Evolutionary conservation across 1,140 invertebrate species (phyloP).

Genomic region (Coenobita brevimanus): DNA sequence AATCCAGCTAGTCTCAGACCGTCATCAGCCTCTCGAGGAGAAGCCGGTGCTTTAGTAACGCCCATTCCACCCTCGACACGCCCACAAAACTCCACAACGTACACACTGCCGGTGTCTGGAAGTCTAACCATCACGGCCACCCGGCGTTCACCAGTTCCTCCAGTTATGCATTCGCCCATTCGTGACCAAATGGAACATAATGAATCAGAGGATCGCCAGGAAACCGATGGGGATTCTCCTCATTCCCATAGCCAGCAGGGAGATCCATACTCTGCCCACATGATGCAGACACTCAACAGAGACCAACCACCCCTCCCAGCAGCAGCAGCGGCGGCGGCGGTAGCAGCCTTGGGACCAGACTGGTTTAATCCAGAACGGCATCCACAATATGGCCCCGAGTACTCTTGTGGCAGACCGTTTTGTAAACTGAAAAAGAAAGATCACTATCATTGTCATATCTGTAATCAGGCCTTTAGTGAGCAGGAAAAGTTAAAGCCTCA

Average conservation of each 20-base stretch:
- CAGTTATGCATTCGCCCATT: slow-evolving; percentile 43
- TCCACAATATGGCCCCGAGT: slow-evolving; percentile 75
- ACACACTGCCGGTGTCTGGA: slow-evolving; percentile 65
- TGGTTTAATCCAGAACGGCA: slow-evolving; percentile 71
- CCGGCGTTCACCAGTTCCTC: slow-evolving; percentile 56
- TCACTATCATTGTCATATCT: slow-evolving; percentile 90
- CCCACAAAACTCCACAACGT: slow-evolving; percentile 56
- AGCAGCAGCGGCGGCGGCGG: slow-evolving; percentile 11
- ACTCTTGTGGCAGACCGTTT: slow-evolving; percentile 86
- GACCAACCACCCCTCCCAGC: slow-evolving; percentile 48
- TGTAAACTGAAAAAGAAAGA: slow-evolving; percentile 89
- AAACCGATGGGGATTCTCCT: slow-evolving; percentile 53
- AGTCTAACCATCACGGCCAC: slow-evolving; percentile 67
- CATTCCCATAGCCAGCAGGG: slow-evolving; percentile 57
- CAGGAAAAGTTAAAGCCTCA: slow-evolving; percentile 80
- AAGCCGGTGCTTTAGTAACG: slow-evolving; percentile 67
- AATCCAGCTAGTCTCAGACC: slow-evolving; percentile 44
- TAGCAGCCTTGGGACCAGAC: slow-evolving; percentile 70
- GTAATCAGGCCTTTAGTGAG: slow-evolving; percentile 87
- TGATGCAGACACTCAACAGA: slow-evolving; percentile 71
- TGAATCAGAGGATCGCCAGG: slow-evolving; percentile 38
- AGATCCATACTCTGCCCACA: slow-evolving; percentile 70
- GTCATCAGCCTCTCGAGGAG: slow-evolving; percentile 47
- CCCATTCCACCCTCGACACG: slow-evolving; percentile 67
- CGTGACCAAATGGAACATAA: slow-evolving; percentile 60